These are phyloP conservation scores for Haemorhous mexicanus DNA, from an alignment of 2,113 vertebrate genomes.

Conservation along the genomic window DNA sequence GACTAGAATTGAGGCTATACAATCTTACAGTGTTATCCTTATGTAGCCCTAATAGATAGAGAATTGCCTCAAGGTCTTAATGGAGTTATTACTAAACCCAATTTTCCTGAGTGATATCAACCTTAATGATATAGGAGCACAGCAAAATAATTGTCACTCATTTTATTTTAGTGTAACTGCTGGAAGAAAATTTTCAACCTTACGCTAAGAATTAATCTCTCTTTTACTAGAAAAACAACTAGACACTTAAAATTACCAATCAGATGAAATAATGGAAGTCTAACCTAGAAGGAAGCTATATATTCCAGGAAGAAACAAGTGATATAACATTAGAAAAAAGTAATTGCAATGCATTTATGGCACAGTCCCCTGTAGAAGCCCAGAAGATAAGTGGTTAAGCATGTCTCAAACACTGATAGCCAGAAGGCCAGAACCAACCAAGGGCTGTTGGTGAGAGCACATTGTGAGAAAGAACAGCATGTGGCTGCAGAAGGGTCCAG, in stretches of 20 bases:
- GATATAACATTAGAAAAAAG: neutral
- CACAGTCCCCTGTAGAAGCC: neutral
- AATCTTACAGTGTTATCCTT: conserved; percentile 5
- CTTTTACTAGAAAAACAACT: neutral
- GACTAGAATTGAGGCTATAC: neutral
- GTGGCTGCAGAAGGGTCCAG: neutral
- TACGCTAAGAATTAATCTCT: neutral
- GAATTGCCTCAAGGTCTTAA: conserved; percentile 20
- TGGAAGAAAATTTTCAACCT: neutral
- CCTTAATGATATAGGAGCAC: neutral
- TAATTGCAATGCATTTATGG: neutral
- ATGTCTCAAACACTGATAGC: fast-evolving
- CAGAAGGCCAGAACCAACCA: neutral
- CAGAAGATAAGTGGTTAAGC: neutral
- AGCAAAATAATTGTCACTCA: neutral
- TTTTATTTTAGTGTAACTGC: conserved; percentile 2
- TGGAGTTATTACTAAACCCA: conserved; percentile 21
- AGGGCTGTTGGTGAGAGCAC: neutral
- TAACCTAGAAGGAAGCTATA: neutral
- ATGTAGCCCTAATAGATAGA: conserved; percentile 2
- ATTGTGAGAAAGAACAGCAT: neutral
- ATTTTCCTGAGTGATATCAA: neutral
- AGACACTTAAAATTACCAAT: neutral
- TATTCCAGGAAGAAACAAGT: neutral
- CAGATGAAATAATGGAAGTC: neutral